Evolutionary conservation across 2,888 invertebrate species (phyloP), one percentile per base, ranked within the genome.

Genomic region (Lasioglossum figueresi): DNA sequence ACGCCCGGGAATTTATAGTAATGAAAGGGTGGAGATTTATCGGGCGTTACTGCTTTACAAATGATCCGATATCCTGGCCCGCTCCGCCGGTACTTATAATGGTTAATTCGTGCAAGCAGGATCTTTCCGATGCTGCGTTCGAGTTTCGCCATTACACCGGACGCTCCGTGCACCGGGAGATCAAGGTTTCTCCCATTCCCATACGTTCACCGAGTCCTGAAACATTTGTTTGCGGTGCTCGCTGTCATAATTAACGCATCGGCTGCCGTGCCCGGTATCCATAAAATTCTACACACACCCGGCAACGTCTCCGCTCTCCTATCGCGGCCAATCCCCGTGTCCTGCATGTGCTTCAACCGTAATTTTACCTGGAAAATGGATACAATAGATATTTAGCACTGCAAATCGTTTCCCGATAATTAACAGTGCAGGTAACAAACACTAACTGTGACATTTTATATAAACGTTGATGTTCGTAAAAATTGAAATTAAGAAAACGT

Each of bases 21-120:
- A 92, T 92, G 88, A 92, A 92, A 90, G 90, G 84, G 88, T 82
- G 88, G 89, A 88, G 88, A 92, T 92, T 92, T 91, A 92, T 92
- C 88, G 91, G 77, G 77, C 88, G 82, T 91, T 90, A 82, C 78
- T 84, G 86, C 86, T 78, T 88, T 91, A 91, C 90, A 92, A 92
- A 92, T 90, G 88, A 85, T 90, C 85, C 91, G 88, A 91, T 89
- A 90, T 82, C 78, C 88, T 80, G 81, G 83, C 81, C 86, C 84
- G 83, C 79, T 85, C 72, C 71, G 76, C 73, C 82, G 80, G 81
- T 87, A 85, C 87, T 87, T 86, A 86, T 88, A 90, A 91, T 89
- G 85, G 87, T 90, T 90, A 89, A 91, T 90, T 91, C 86, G 88
- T 91, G 89, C 89, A 77, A 91, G 82, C 84, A 74, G 75, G 74